Evolutionary conservation across 1,140 invertebrate genomes (phyloP), one percentile per base, ranked within the genome.

Genomic region (Drosophila baimaii): DNA sequence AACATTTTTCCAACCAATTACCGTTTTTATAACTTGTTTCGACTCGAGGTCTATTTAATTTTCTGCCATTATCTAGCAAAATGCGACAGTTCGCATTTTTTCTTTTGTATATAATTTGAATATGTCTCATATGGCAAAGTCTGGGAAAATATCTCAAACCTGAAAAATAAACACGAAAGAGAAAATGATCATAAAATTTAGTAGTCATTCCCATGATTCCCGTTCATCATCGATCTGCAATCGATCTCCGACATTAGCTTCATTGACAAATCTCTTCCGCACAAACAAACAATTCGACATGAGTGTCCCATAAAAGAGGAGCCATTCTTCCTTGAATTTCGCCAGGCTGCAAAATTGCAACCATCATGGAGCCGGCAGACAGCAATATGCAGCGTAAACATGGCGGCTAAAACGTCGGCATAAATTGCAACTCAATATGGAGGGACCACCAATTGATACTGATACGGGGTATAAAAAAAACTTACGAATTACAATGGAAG

Each of bases 381-480:
- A 57, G 55, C 39, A 39, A 49, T 65, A 46, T 55, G 56, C 23
- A 83, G 39, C 37, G 56, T 79, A 86, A 86, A 83, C 79, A 86
- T 64, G 83, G 43, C 79, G 63, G 76, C 46, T 49, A 79, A 86
- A 55, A 61, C 76, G 76, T 82, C 56, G 79, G 63, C 83, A 88
- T 23, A 79, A 83, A 65, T 51, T 77, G 83, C 54, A 88, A 86
- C 47, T 54, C 31, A 77, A 88, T 73, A 73, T 63, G 21, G 49
- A n/a, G 44, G 33, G 49, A 9, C 44, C 25, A 12, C 19, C 43
- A 37, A 44, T 59, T 33, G 35, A 37, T 37, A 55, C 63, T 13
- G 23, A 41, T 47, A 17, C 25, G 27, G 33, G n/a, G 4, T 7
- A 39, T 29, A 29, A 2, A 57, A 27, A 57, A 27, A 29, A 15